Evolutionary conservation across 2,113 vertebrate species (phyloP).

Genomic region (Peromyscus leucopus): DNA sequence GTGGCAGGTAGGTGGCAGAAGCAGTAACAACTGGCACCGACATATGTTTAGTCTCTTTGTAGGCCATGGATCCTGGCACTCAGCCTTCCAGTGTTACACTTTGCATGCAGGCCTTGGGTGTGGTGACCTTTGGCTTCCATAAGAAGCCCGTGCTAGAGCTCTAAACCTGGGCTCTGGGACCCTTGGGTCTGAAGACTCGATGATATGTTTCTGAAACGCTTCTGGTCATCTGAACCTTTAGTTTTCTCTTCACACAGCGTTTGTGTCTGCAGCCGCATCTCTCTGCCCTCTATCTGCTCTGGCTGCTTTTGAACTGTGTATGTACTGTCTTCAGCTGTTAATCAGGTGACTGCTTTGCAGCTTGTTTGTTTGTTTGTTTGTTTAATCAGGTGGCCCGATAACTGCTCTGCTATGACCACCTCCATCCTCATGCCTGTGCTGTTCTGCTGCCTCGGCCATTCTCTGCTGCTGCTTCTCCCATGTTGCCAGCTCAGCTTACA

Average conservation of each 20-base stretch:
- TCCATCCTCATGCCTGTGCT: background rate
- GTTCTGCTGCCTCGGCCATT: background rate
- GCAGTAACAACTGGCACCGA: background rate
- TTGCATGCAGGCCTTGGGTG: background rate
- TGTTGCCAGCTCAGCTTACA: background rate
- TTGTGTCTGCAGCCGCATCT: background rate
- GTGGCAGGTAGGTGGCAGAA: background rate
- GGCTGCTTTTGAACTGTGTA: background rate
- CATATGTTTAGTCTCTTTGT: background rate
- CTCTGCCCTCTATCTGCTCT: background rate
- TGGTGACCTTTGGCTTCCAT: background rate
- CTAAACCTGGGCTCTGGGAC: background rate
- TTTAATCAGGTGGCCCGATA: background rate
- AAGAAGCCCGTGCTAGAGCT: background rate
- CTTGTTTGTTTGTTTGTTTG: no score
- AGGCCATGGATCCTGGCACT: background rate
- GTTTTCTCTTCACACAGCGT: background rate
- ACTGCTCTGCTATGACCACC: background rate
- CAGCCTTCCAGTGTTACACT: background rate
- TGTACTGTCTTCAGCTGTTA: background rate
- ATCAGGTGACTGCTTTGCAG: background rate
- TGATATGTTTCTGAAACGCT: background rate
- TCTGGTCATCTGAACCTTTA: background rate
- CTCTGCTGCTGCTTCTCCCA: background rate
- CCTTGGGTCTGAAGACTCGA: background rate